Base-by-base conservation (phyloP, 2,113 vertebrate species). In the Panthera tigris region DNA sequence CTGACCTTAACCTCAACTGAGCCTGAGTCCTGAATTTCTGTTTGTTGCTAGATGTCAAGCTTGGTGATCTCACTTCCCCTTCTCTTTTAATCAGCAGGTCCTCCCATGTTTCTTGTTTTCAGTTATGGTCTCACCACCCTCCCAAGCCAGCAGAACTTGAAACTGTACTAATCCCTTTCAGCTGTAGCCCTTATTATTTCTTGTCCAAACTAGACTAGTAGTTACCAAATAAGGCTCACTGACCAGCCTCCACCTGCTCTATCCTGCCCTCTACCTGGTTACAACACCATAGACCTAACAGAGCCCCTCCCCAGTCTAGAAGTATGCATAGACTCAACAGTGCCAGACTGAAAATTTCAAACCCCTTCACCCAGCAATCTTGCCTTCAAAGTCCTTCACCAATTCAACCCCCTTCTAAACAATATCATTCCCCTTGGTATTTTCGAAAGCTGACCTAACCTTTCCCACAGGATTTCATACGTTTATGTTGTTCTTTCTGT, bases 1-100 rank as follows among this genome's bases (percentile, higher is more conserved):
- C 78, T 96, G 85, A 88, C 65, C 85, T 81, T 80, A 94, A 76
- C 33, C 12, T 98, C 48, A 88, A 89, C 61, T 66, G 63, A 95
- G 45, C 2, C 69, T 33, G 2, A 89, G 21, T 88, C 69, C 9
- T 95, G 63, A 82, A 63, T 88, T 45, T 93, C 45, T 69, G 57
- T 88, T 95, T 90, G 27, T 92, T 92, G 33, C 18, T 92, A 31
- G 29, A 55, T 94, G 12, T 79, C 50, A 86, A 89, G 19, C 8
- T 48, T 71, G 45, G 5, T 1, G 19, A 96, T 73, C 27, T 94
- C 36, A 84, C 78, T 31, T 95, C 50, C 69, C n/a, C 33, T 91
- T 29, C 23, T 86, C 33, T 15, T 82, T 61, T 74, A 93, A 73
- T 31, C 31, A 96, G 74, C 50, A 78, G 4, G 29, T 74, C 14